These are phyloP conservation scores for mouse (Mus musculus) DNA, from an alignment of 2,113 vertebrate species.

Conservation along the genomic window GRCm39 chr19:21279001-21279500, in stretches of 20 bases:
- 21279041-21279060: constrained; percentile 22
- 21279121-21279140: constrained; percentile 7
- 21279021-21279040: background rate
- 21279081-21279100: background rate
- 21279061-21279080: background rate
- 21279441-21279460: background rate
- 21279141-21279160: constrained; percentile 11
- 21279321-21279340: constrained; percentile 69
- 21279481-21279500: background rate
- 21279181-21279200: constrained; percentile 29
- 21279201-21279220: constrained; percentile 57
- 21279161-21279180: constrained; percentile 36
- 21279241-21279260: background rate
- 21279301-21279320: constrained; percentile 20
- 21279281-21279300: background rate
- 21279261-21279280: background rate
- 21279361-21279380: constrained; percentile 63
- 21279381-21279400: background rate
- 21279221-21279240: constrained; percentile 45
- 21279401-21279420: constrained; percentile 36
- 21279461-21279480: background rate
- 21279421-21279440: constrained; percentile 23
- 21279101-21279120: background rate
- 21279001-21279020: background rate
- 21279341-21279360: constrained; percentile 68